These are phyloP conservation scores for Rhaphigaster nebulosa DNA, from an alignment of 2,888 invertebrate genomes.

Conservation along the genomic window DNA sequence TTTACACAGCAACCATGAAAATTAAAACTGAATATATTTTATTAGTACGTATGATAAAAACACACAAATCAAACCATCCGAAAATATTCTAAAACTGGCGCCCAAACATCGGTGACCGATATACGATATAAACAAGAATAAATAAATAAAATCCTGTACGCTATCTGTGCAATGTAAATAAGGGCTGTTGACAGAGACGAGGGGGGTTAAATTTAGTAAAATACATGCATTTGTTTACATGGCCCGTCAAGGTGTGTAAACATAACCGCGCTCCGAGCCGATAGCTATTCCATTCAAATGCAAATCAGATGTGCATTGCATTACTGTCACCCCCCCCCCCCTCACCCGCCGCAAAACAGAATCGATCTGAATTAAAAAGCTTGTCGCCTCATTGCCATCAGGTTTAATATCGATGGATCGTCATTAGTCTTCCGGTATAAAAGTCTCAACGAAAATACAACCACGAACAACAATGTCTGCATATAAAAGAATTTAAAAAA, in stretches of 20 bases:
- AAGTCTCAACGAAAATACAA: background rate
- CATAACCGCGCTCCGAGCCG: background rate
- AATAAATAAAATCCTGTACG: slow-evolving; percentile 51
- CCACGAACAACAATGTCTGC: too few relatives aligned
- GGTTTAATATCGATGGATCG: background rate
- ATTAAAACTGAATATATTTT: background rate
- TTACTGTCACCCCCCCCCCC: slow-evolving; percentile 1
- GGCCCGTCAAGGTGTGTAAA: slow-evolving; percentile 55
- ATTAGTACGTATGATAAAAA: background rate
- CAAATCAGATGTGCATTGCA: slow-evolving; percentile 53
- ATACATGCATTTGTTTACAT: slow-evolving; percentile 55
- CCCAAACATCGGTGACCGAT: background rate
- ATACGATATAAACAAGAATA: background rate
- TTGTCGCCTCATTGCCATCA: slow-evolving; percentile 16
- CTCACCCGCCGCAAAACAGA: background rate
- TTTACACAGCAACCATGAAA: background rate
- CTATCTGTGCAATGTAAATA: background rate
- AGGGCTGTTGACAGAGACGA: slow-evolving; percentile 15
- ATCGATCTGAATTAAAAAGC: slow-evolving; percentile 49
- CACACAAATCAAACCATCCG: background rate
- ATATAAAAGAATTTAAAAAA: too few relatives aligned
- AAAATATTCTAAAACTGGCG: background rate
- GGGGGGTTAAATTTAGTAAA: slow-evolving; percentile 27
- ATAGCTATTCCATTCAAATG: slow-evolving; percentile 51
- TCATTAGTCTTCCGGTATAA: background rate